Conservation (phyloP, 2,888 invertebrate genomes). For the Idaea straminata region DNA sequence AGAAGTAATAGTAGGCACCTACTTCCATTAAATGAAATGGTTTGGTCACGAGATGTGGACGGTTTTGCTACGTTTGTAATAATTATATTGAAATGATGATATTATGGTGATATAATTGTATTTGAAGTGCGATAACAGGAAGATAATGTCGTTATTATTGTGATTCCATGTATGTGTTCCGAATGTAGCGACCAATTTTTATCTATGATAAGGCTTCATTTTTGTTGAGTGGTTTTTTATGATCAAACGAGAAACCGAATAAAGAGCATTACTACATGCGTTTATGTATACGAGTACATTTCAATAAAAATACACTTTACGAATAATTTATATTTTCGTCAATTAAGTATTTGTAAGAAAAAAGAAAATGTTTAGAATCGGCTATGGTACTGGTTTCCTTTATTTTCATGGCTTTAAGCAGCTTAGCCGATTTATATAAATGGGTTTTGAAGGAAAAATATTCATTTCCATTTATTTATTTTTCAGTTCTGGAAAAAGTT, state of each 20-base stretch:
- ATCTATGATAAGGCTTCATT: neutral
- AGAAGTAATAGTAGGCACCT: slow-evolving; percentile 43
- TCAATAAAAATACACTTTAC: neutral
- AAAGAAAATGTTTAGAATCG: neutral
- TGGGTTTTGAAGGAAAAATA: neutral
- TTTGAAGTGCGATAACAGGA: neutral
- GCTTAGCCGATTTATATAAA: neutral
- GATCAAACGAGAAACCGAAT: neutral
- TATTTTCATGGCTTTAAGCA: neutral
- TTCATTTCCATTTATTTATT: neutral
- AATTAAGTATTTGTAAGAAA: neutral
- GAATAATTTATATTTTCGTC: neutral
- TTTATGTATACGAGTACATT: neutral
- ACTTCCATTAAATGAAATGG: slow-evolving; percentile 49
- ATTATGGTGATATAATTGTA: neutral
- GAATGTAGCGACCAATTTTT: neutral
- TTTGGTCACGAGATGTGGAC: slow-evolving; percentile 30
- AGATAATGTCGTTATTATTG: neutral
- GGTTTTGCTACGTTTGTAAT: neutral
- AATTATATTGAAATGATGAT: neutral
- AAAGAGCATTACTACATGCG: neutral
- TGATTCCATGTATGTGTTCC: neutral
- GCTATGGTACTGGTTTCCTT: neutral
- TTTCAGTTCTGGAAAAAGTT: neutral
- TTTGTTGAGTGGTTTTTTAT: slow-evolving; percentile 1